Base-by-base conservation (phyloP, 2,797 vertebrate genomes). In the Diceros bicornis region DNA sequence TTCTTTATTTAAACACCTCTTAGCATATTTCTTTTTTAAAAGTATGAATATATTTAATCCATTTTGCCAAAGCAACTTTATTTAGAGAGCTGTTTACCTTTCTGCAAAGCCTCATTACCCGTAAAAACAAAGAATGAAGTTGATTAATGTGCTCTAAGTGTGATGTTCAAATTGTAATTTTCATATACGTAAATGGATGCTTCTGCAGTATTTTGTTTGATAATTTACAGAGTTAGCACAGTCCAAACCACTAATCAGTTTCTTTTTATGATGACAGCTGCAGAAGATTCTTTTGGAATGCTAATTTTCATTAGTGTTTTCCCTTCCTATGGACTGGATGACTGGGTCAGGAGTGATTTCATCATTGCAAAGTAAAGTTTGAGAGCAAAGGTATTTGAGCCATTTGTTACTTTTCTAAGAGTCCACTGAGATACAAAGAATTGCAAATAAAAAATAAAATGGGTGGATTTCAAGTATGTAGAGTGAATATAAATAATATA, bases 211-310 rank as follows among this genome's bases (percentile, higher is more conserved):
- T 99, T 99, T 99, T 99, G 99, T 99, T 99, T 98, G 98, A 98
- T 99, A 99, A 99, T 99, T 99, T 99, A 99, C 98, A 98, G 98
- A 99, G 98, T 99, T 99, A 98, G 98, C 97, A 98, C 97, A 0
- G 41, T 98, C 98, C 99, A 99, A 99, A 99, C 98, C 98, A 98
- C 99, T 99, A 99, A 99, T 99, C 99, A 99, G 98, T 98, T 98
- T 98, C 98, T 98, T 98, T 99, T 99, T 99, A 98, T 98, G 98
- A 98, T 98, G 98, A 98, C 99, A 99, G 98, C 98, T 99, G 99
- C 98, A 97, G 97, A 98, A 98, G 90, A 98, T 98, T 98, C 97
- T 98, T 98, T 98, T 97, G 96, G 98, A 99, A 99, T 99, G 98
- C 88, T 99, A 98, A 99, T 99, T 98, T 98, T 98, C 98, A 98